phyloP scores from a whole-genome alignment of 2,888 invertebrate species.

The Calephelis perditalis region DNA sequence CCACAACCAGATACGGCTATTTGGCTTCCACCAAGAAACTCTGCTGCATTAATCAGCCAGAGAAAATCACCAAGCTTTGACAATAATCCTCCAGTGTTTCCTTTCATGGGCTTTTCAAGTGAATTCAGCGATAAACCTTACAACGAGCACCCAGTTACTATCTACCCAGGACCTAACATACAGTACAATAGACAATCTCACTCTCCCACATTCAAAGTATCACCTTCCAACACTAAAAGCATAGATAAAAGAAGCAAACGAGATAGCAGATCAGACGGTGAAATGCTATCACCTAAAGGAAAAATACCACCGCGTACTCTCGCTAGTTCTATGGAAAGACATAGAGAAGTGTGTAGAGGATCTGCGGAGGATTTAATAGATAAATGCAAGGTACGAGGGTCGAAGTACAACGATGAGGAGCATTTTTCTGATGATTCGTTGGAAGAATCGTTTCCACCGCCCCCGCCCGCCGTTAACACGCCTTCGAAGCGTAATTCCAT shows the following conservation, averaged over 20 bases:
- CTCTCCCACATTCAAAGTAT: slow-evolving; percentile 66
- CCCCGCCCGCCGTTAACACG: slow-evolving; percentile 72
- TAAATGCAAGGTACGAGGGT: slow-evolving; percentile 52
- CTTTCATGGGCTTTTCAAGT: slow-evolving; percentile 71
- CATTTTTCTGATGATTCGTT: slow-evolving; percentile 91
- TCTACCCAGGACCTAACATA: slow-evolving; percentile 78
- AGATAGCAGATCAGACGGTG: slow-evolving; percentile 62
- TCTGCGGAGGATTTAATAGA: slow-evolving; percentile 69
- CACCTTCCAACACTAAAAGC: slow-evolving; percentile 61
- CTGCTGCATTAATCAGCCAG: slow-evolving; percentile 39
- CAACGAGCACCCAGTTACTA: slow-evolving; percentile 83
- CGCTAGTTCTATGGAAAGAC: slow-evolving; percentile 85
- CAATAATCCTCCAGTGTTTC: slow-evolving; percentile 57
- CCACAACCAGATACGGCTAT: slow-evolving; percentile 51
- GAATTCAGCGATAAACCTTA: slow-evolving; percentile 73
- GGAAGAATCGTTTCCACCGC: slow-evolving; percentile 86
- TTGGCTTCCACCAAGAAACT: slow-evolving; percentile 66
- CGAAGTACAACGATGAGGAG: slow-evolving; percentile 64
- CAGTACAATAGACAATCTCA: slow-evolving; percentile 56
- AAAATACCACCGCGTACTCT: slow-evolving; percentile 84
- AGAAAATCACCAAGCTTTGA: slow-evolving; percentile 66
- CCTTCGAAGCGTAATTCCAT: slow-evolving; percentile 88
- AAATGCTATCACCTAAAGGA: slow-evolving; percentile 64
- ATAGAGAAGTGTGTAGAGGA: slow-evolving; percentile 87
- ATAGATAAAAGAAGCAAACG: slow-evolving; percentile 55